Evolutionary conservation across 2,113 vertebrate species (phyloP).

Genomic region (Paradoxurus hermaphroditus): DNA sequence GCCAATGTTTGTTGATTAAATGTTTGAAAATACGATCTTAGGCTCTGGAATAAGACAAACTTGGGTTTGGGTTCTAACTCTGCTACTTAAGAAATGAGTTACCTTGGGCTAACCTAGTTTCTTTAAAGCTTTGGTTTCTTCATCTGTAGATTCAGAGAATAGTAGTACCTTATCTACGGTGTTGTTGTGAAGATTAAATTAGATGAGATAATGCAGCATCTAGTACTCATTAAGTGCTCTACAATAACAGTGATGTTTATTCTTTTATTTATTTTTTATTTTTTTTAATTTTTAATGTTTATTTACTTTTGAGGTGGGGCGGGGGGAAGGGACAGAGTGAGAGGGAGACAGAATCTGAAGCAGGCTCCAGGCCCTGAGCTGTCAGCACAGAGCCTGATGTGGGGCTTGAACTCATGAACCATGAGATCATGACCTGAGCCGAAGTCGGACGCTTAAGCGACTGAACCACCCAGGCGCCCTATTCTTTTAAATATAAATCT

Average conservation of each 20-base stretch:
- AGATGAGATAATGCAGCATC: not conserved
- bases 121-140: not conserved
- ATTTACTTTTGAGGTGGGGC: too few species aligned
- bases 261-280: not conserved
- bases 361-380: too few species aligned
- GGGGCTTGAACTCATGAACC: too few species aligned
- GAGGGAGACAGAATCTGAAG: too few species aligned
- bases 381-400: too few species aligned
- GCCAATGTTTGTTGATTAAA: not conserved
- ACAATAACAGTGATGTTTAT: not conserved
- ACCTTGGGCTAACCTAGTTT: not conserved
- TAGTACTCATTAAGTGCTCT: not conserved
- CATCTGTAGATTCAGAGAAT: not conserved
- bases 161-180: not conserved
- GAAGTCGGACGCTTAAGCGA: too few species aligned
- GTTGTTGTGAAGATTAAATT: not conserved
- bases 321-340: too few species aligned
- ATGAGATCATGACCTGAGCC: too few species aligned
- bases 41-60: not conserved
- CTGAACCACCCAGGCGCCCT: not conserved
- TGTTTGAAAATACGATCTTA: not conserved
- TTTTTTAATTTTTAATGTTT: not conserved
- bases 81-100: conserved; percentile 13
- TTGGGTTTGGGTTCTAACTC: not conserved
- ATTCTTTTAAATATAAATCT: not conserved